phyloP scores from a whole-genome alignment of 1,140 invertebrate genomes.

The Nomia melanderi region DNA sequence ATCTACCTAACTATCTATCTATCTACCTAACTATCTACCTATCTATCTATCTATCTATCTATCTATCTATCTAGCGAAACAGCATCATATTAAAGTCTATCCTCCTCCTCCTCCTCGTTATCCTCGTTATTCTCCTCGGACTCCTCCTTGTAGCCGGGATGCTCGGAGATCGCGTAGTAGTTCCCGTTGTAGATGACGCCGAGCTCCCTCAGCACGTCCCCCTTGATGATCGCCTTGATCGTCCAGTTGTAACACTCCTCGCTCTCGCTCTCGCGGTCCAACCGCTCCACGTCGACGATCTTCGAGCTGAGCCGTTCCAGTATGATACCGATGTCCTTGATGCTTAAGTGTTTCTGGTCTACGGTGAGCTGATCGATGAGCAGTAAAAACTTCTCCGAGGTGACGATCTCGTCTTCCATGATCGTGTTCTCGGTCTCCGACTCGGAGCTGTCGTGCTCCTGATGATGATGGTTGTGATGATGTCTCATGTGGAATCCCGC shows the following conservation, averaged over 20 bases:
- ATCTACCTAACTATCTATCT: conserved; percentile 71
- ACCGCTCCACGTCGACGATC: conserved; percentile 94
- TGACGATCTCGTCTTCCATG: conserved; percentile 93
- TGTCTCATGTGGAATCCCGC: conserved; percentile 74
- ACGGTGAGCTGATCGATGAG: conserved; percentile 95
- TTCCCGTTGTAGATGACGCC: conserved; percentile 97
- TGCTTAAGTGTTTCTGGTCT: conserved; percentile 93
- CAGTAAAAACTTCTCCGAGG: conserved; percentile 94
- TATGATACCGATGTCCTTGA: conserved; percentile 97
- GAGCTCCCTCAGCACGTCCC: conserved; percentile 92
- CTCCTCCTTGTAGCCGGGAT: conserved; percentile 94
- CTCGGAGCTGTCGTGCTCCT: conserved; percentile 91
- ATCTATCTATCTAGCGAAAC: conserved; percentile 72
- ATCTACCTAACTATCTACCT: conserved; percentile 48
- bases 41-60: conserved; percentile 54
- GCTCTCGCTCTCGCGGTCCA: conserved; percentile 94
- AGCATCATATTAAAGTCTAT: conserved; percentile 86
- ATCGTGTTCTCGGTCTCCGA: conserved; percentile 96
- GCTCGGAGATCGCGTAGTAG: conserved; percentile 96
- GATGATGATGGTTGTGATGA: conserved; percentile 73
- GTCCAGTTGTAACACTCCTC: conserved; percentile 97
- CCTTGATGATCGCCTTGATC: conserved; percentile 94
- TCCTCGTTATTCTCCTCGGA: conserved; percentile 91
- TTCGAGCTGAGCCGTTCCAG: conserved; percentile 94
- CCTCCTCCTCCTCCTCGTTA: conserved; percentile 89